These are phyloP conservation scores for Phrixothrix hirtus DNA, from an alignment of 2,888 invertebrate genomes.

Conservation along the genomic window DNA sequence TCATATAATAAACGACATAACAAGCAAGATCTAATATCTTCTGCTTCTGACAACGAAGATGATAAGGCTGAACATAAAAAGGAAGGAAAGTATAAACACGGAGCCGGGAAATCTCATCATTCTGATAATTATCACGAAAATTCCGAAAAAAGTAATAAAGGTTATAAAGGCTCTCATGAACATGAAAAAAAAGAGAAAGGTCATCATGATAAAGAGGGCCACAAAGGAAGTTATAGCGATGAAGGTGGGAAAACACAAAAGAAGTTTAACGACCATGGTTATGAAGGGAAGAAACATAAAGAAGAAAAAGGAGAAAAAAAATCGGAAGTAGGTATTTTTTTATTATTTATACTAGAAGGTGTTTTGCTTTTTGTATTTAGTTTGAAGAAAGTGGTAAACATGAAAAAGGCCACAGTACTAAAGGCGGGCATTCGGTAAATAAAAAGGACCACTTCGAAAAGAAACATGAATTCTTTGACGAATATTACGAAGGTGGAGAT, in stretches of 20 bases:
- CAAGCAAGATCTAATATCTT: slow-evolving; percentile 27
- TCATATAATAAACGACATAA: slow-evolving; percentile 39
- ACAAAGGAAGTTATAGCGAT: slow-evolving; percentile 58
- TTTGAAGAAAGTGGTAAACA: slow-evolving; percentile 50
- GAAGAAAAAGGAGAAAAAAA: slow-evolving; percentile 60
- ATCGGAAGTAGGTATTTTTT: slow-evolving; percentile 37
- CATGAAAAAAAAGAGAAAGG: slow-evolving; percentile 50
- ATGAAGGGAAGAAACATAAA: slow-evolving; percentile 58
- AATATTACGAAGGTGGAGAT: slow-evolving; percentile 69
- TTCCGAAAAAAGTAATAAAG: slow-evolving; percentile 50
- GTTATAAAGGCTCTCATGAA: slow-evolving; percentile 49
- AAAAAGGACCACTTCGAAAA: slow-evolving; percentile 78
- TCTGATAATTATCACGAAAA: slow-evolving; percentile 29
- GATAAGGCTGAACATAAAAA: slow-evolving; percentile 11
- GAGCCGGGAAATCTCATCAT: slow-evolving; percentile 33
- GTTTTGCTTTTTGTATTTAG: slow-evolving; percentile 29
- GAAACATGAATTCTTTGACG: slow-evolving; percentile 76
- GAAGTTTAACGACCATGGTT: slow-evolving; percentile 6
- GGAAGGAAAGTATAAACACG: too few species aligned
- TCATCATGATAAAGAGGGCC: slow-evolving; percentile 56
- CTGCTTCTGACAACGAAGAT: slow-evolving; percentile 23
- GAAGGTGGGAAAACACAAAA: slow-evolving; percentile 45
- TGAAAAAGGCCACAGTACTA: slow-evolving; percentile 73
- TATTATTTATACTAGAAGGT: background rate
- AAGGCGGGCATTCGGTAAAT: slow-evolving; percentile 74